These are phyloP conservation scores for Imbricaverruca yamaguchii DNA, from an alignment of 2,888 invertebrate genomes.

Conservation along the genomic window DNA sequence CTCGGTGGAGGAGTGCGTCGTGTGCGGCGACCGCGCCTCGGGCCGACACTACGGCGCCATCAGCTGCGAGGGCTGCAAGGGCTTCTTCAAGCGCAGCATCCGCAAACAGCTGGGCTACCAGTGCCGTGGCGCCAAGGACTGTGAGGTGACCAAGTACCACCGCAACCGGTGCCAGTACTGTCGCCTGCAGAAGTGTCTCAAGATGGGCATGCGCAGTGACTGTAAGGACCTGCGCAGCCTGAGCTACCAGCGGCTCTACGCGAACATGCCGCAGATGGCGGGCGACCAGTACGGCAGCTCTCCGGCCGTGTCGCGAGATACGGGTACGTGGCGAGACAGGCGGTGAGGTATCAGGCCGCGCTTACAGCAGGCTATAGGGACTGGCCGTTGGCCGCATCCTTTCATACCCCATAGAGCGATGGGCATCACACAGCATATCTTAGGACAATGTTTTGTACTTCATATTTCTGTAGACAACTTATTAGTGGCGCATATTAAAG, in stretches of 20 bases:
- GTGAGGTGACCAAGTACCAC: slow-evolving; percentile 97
- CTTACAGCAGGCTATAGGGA: too few relatives aligned
- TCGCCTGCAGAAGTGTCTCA: slow-evolving; percentile 91
- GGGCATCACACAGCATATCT: too few relatives aligned
- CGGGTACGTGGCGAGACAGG: neutral
- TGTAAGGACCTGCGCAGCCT: slow-evolving; percentile 57
- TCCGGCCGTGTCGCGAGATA: neutral
- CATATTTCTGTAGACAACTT: too few relatives aligned
- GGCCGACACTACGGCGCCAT: slow-evolving; percentile 85
- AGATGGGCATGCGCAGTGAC: slow-evolving; percentile 98
- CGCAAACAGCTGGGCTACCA: slow-evolving; percentile 95
- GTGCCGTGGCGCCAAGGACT: slow-evolving; percentile 90
- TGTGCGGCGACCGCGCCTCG: slow-evolving; percentile 92
- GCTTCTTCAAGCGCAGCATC: slow-evolving; percentile 95
- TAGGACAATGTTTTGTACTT: too few relatives aligned
- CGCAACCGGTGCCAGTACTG: slow-evolving; percentile 98
- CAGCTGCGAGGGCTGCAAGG: slow-evolving; percentile 94
- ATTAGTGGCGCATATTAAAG: too few relatives aligned
- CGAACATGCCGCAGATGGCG: slow-evolving; percentile 33
- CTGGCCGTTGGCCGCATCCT: too few relatives aligned
- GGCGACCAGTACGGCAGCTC: neutral
- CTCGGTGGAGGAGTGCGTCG: slow-evolving; percentile 68
- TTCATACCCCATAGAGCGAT: too few relatives aligned
- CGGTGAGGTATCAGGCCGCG: too few relatives aligned
- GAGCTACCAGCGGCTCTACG: slow-evolving; percentile 22